Evolutionary conservation across 2,113 vertebrate genomes (phyloP).

Genomic region (Pseudorasbora parva): DNA sequence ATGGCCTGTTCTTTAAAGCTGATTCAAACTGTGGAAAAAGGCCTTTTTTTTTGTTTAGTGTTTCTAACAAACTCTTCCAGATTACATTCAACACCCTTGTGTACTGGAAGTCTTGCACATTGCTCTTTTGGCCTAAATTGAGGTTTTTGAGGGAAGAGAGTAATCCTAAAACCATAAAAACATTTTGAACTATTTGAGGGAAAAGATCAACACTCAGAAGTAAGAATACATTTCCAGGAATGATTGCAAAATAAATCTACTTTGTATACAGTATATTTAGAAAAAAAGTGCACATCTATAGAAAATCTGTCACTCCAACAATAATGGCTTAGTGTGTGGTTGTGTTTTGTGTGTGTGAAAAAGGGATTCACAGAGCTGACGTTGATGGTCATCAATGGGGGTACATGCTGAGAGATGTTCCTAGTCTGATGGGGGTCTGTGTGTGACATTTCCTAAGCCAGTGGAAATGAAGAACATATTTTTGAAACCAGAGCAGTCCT

Average conservation of each 20-base stretch:
- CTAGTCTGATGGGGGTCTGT: slow-evolving; percentile 62
- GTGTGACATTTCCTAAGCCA: slow-evolving; percentile 65
- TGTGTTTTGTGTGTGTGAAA: slow-evolving; percentile 4
- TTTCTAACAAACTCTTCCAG: slow-evolving; percentile 68
- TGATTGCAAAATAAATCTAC: slow-evolving; percentile 20
- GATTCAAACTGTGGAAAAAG: slow-evolving; percentile 62
- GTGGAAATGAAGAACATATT: slow-evolving; percentile 76
- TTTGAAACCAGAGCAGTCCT: slow-evolving; percentile 59
- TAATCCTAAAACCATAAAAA: neutral
- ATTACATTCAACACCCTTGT: slow-evolving; percentile 63
- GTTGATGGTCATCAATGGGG: slow-evolving; percentile 45
- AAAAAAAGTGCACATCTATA: neutral
- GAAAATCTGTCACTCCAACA: slow-evolving; percentile 1
- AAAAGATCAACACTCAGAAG: neutral
- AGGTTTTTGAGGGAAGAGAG: slow-evolving; percentile 24
- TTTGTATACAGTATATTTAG: neutral
- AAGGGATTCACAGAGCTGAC: slow-evolving; percentile 4
- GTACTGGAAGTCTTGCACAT: slow-evolving; percentile 19
- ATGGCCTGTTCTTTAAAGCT: slow-evolving; percentile 44
- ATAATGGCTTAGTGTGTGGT: slow-evolving; percentile 23
- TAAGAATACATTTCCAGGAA: slow-evolving; percentile 26
- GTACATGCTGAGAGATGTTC: slow-evolving; percentile 44
- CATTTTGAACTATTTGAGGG: neutral
- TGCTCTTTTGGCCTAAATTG: slow-evolving; percentile 20
- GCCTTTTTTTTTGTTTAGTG: slow-evolving; percentile 74